Evolutionary conservation across 2,113 vertebrate species (phyloP).

Genomic region (Paratilapia polleni): DNA sequence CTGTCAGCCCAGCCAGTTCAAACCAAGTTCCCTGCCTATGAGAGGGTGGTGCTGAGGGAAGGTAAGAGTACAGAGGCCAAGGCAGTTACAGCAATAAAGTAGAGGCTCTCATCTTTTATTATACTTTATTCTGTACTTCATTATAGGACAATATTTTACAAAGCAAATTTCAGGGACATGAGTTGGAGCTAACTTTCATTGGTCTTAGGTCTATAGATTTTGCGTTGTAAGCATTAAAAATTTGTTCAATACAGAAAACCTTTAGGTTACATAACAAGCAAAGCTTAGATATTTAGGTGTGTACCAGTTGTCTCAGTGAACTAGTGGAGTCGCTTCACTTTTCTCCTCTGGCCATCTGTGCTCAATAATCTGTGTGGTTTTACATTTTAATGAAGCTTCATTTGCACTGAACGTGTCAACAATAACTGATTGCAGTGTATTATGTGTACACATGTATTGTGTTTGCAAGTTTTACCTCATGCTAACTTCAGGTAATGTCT

Average conservation of each 20-base stretch:
- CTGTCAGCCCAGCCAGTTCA: constrained; percentile 97
- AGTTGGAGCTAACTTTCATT: neutral
- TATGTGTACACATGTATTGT: neutral
- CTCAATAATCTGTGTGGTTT: neutral
- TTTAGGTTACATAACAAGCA: neutral
- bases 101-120: neutral
- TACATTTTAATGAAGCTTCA: neutral
- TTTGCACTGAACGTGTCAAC: neutral
- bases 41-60: constrained; percentile 97
- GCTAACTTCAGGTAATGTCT: neutral
- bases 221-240: neutral
- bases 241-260: neutral
- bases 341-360: neutral
- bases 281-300: neutral
- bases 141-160: neutral
- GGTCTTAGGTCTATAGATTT: neutral
- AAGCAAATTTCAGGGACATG: neutral
- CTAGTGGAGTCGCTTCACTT: neutral
- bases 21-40: constrained; percentile 98
- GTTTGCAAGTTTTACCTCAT: neutral
- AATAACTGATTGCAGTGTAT: neutral
- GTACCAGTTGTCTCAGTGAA: neutral
- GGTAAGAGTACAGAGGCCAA: constrained; percentile 74
- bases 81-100: neutral
- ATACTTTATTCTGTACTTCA: neutral